Percentiles rank a stretch among this genome's conserved stretches.
Evolutionary conservation across 2,888 invertebrate species (phyloP).

Genomic region (Cerastis rubricosa): DNA sequence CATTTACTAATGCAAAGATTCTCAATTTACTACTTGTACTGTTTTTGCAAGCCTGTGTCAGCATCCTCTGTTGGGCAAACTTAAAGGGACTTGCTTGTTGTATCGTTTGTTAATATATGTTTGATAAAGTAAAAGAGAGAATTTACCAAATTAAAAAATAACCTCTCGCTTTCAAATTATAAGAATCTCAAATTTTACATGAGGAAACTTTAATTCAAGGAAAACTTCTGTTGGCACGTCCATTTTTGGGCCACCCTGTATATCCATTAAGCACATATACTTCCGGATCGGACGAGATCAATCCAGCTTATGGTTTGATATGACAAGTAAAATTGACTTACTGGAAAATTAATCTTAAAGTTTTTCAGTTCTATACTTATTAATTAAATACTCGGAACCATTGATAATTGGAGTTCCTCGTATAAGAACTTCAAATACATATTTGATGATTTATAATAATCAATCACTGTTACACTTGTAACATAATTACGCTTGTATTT

Average conservation of each 20-base stretch:
- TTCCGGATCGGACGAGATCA: not conserved
- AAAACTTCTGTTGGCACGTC: not conserved
- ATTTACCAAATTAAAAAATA: not conserved
- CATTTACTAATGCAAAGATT: no score
- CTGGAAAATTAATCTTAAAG: slow-evolving; percentile 2
- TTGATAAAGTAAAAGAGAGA: no score
- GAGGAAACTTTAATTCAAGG: no score
- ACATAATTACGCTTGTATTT: not conserved
- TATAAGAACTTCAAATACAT: not conserved
- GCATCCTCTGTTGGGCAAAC: no score
- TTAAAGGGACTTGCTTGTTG: no score
- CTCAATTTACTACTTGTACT: no score
- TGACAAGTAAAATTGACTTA: slow-evolving; percentile 2
- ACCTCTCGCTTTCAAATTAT: not conserved
- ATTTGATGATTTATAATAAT: not conserved
- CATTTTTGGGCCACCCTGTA: not conserved
- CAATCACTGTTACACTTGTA: not conserved
- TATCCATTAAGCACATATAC: not conserved
- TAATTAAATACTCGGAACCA: not conserved
- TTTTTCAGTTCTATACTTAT: slow-evolving; percentile 1
- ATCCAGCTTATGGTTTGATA: not conserved
- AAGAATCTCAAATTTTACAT: not conserved
- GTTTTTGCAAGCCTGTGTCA: no score
- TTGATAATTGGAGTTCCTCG: slow-evolving; percentile 8
- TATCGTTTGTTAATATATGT: no score